Conservation (phyloP, 2,888 invertebrate species). For the Sturmia bella region DNA sequence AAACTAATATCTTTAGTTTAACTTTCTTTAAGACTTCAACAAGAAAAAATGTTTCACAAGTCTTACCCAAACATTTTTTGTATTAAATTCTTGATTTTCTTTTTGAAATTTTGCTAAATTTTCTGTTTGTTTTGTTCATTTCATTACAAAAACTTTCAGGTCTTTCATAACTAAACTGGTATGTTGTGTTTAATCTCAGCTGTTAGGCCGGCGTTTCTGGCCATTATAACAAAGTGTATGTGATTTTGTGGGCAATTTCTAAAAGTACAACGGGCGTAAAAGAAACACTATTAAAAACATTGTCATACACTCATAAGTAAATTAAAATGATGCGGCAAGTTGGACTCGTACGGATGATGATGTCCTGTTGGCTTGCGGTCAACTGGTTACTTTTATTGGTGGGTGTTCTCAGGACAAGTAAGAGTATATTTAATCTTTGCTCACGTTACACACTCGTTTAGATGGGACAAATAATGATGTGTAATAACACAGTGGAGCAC, state of each 20-base stretch:
- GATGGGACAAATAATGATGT: constrained; percentile 10
- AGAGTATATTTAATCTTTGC: neutral
- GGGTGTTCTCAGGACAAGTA: neutral
- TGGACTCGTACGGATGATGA: constrained; percentile 19
- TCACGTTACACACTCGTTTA: constrained; percentile 9
- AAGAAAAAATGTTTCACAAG: neutral
- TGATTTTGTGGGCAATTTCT: neutral
- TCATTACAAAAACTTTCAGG: constrained; percentile 6
- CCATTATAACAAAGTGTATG: neutral
- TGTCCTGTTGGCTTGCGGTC: constrained; percentile 10
- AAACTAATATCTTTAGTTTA: constrained; percentile 20
- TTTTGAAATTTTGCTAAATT: constrained; percentile 33
- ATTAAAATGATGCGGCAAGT: constrained; percentile 39
- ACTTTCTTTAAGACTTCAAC: neutral
- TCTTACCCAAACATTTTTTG: neutral
- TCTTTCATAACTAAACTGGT: constrained; percentile 23
- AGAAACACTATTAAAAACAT: constrained; percentile 25
- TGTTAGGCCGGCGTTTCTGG: constrained; percentile 7
- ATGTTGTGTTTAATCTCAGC: constrained; percentile 23
- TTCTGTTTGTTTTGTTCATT: neutral
- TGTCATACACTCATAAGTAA: constrained; percentile 36
- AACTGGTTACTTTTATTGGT: constrained; percentile 1
- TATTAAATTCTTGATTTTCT: constrained; percentile 11
- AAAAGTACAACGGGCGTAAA: constrained; percentile 10
- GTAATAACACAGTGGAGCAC: neutral